Evolutionary conservation across 1,140 invertebrate species (phyloP).

Genomic region (Tenebrio molitor): DNA sequence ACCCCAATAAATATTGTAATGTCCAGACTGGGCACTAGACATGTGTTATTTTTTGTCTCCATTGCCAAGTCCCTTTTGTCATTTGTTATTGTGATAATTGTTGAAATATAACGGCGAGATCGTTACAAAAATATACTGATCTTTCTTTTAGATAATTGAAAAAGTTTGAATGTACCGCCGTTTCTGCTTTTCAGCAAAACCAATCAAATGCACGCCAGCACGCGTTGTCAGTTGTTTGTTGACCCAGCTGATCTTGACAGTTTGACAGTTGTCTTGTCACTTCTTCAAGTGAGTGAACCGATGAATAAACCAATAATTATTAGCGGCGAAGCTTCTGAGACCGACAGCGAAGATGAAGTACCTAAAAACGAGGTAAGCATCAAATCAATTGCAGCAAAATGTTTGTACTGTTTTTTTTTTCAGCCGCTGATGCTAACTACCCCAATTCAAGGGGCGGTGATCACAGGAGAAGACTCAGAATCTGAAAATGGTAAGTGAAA

Average conservation of each 20-base stretch:
- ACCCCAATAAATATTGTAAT: too few relatives aligned
- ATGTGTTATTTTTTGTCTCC: too few relatives aligned
- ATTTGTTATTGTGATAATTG: too few relatives aligned
- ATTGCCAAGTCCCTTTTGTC: too few relatives aligned
- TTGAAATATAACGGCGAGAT: too few relatives aligned
- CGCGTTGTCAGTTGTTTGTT: neutral
- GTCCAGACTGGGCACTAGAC: too few relatives aligned
- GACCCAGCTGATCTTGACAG: slow-evolving; percentile 14
- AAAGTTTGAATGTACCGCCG: too few relatives aligned
- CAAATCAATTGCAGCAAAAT: slow-evolving; percentile 33
- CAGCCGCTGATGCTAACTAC: neutral
- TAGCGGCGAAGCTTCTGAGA: slow-evolving; percentile 64
- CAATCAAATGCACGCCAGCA: neutral
- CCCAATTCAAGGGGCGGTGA: slow-evolving; percentile 60
- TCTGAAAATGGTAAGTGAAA: slow-evolving; percentile 60
- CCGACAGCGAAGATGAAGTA: slow-evolving; percentile 63
- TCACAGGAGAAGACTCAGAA: slow-evolving; percentile 65
- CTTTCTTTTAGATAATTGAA: too few relatives aligned
- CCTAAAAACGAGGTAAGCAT: slow-evolving; percentile 46
- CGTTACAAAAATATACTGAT: too few relatives aligned
- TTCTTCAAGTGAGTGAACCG: neutral
- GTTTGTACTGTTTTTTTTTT: slow-evolving; percentile 5
- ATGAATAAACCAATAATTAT: slow-evolving; percentile 43
- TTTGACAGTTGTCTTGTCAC: neutral
- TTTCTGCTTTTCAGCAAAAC: neutral